Base-by-base conservation (phyloP, 1,140 invertebrate species). In the Meloidogyne hapla region DNA sequence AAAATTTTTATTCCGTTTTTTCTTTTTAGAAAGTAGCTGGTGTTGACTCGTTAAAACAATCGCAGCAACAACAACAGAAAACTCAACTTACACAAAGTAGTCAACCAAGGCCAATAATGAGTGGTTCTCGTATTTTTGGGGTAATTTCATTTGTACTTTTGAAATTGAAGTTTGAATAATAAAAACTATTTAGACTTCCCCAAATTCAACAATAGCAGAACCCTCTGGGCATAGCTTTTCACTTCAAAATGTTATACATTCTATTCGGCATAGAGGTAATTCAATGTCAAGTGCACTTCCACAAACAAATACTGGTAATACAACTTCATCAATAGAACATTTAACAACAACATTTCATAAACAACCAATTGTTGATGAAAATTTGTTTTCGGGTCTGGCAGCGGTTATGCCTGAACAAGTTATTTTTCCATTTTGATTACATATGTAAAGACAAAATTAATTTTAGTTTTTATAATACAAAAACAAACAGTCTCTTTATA, bases 321-420 rank as follows among this genome's bases (percentile, higher is more conserved):
- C 71, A 21, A 10, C 71, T 64, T 18, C 65, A 33, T 67, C 40
- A 38, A 33, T 73, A 12, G 56, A 73, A n/a, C 74, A 75, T 23
- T 56, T 40, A 68, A 70, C 65, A 48, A 33, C 71, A 5, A 23
- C 72, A 38, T n/a, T 69, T 56, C 21, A 38, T 38, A 56, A 75
- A 61, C 66, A 66, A 18, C 13, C 56, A 61, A 61, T 28, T 33
- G 12, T 42, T 2, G 62, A 23, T 6, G 38, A 73, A 64, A 73
- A 23, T 62, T 18, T 67, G 1, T 13, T 64, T 5, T 38, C 23
- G 13, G 61, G 61, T 64, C 26, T 48, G n/a, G 12, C 28, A 6
- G 75, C 75, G 1, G 75, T 76, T 18, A 76, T 76, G 75, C 75
- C 75, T 40, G 75, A 76, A 76, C 75, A 62, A 18, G 69, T 70